Evolutionary conservation across 2,797 vertebrate species (phyloP), one percentile per base, ranked within the genome.

Genomic region (Harpagifer antarcticus): DNA sequence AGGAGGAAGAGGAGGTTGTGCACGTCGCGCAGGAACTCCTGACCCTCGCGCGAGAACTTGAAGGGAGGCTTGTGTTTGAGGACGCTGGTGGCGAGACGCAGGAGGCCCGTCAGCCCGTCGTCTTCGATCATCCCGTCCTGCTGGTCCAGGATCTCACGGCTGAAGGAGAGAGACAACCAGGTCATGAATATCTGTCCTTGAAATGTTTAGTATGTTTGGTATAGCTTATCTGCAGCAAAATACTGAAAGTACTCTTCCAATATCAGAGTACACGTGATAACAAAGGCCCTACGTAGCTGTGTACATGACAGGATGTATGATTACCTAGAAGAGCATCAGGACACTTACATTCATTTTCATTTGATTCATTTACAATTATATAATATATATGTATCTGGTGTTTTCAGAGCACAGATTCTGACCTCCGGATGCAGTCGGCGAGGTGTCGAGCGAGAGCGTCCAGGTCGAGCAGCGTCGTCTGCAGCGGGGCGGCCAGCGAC

Each of bases 31-130:
- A 99, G 95, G 83, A 99, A 99, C 91, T 99, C 98, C 96, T 99
- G 92, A 61, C 98, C 98, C 92, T 99, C 98, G 0, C 98, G 96
- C 54, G 97, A 99, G 91, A 99, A 99, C 81, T 99, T 99, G 90
- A 99, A 99, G 8, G 97, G 97, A 3, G 98, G 98, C 63, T 99
- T 99, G 94, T 99, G 98, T 88, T 98, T 99, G 80, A 99, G 96
- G 44, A 99, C 98, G 43, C 98, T 99, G 62, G 98, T 98, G 80
- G 98, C 96, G 12, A 99, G 94, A 3, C 98, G 96, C 44, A 99
- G 93, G 1, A 99, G 95, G 10, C 98, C 98, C 0, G 98, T 98
- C 79, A 99, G 95, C 0, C 98, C 98, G 59, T 99, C 98, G 59
- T 99, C 98, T 92, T 99, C 98, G 37, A 97, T 78, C n/a, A 95